Percentiles rank a stretch among this genome's conserved stretches.
phyloP scores from a whole-genome alignment of 2,113 vertebrate species.

The Struthio camelus region DNA sequence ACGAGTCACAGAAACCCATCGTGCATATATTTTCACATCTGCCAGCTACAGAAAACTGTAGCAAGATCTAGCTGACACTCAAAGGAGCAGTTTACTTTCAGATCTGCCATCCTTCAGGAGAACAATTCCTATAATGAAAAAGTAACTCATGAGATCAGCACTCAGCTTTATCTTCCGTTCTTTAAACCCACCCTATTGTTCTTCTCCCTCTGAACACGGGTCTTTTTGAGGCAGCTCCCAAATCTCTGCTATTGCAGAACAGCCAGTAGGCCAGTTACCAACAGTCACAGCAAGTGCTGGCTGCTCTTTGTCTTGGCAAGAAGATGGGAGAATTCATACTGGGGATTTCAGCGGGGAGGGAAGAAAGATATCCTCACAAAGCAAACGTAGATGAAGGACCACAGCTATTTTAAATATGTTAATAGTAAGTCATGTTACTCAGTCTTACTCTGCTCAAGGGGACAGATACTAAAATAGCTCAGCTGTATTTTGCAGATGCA shows the following conservation, averaged over 20 bases:
- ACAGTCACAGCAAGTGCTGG: conserved; percentile 57
- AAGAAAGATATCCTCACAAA: conserved; percentile 50
- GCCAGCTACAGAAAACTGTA: not conserved
- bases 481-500: conserved; percentile 67
- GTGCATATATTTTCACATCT: not conserved
- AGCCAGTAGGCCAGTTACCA: conserved; percentile 62
- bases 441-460: conserved; percentile 39
- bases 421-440: conserved; percentile 41
- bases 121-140: conserved; percentile 38
- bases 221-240: conserved; percentile 64
- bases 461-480: conserved; percentile 50
- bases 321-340: conserved; percentile 34
- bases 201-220: conserved; percentile 45
- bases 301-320: conserved; percentile 66
- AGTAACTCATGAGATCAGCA: conserved; percentile 29
- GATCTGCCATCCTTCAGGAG: conserved; percentile 11
- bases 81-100: conserved; percentile 3
- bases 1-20: not conserved
- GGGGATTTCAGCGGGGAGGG: conserved; percentile 47
- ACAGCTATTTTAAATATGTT: conserved; percentile 61
- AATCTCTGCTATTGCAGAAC: conserved; percentile 54
- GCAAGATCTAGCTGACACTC: conserved; percentile 33
- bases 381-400: conserved; percentile 61
- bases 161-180: conserved; percentile 36
- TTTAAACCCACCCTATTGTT: conserved; percentile 59